phyloP scores from a whole-genome alignment of 1,140 invertebrate species.

The Drosophila asahinai region DNA sequence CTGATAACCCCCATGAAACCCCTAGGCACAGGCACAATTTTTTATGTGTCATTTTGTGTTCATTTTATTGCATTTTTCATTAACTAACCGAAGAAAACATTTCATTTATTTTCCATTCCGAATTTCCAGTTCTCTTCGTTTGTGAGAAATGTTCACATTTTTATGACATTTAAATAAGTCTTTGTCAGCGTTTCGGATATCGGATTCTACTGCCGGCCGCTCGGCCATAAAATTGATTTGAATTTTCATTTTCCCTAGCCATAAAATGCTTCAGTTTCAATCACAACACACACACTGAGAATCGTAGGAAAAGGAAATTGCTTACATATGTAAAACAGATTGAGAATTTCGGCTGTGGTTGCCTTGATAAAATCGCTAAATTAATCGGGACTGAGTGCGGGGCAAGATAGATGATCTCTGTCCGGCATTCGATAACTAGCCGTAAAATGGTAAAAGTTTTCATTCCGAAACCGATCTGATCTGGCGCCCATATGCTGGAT shows the following conservation, averaged over 20 bases:
- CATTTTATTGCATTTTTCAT: slow-evolving; percentile 76
- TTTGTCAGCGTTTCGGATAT: slow-evolving; percentile 75
- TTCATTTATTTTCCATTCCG: slow-evolving; percentile 60
- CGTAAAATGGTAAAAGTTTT: slow-evolving; percentile 71
- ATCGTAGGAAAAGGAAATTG: slow-evolving; percentile 6
- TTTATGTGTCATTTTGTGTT: slow-evolving; percentile 72
- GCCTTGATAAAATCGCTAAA: slow-evolving; percentile 71
- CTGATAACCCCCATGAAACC: slow-evolving; percentile 35
- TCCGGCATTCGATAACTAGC: slow-evolving; percentile 34
- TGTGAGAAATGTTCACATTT: slow-evolving; percentile 68
- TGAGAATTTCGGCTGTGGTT: slow-evolving; percentile 41
- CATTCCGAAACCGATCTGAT: slow-evolving; percentile 47
- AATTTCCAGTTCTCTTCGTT: slow-evolving; percentile 36
- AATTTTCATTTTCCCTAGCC: slow-evolving; percentile 42
- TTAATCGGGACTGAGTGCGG: slow-evolving; percentile 51
- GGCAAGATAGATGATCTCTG: slow-evolving; percentile 33
- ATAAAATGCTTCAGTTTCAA: slow-evolving; percentile 63
- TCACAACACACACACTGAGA: slow-evolving; percentile 31
- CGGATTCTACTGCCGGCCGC: slow-evolving; percentile 53
- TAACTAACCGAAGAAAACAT: slow-evolving; percentile 77
- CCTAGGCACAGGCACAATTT: slow-evolving; percentile 22
- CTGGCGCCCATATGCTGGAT: slow-evolving; percentile 48
- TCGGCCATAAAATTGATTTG: slow-evolving; percentile 56
- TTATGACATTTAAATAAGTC: slow-evolving; percentile 81
- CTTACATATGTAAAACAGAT: slow-evolving; percentile 67